Evolutionary conservation across 1,140 invertebrate species (phyloP).

Genomic region (Yoshiicerus persimilis): DNA sequence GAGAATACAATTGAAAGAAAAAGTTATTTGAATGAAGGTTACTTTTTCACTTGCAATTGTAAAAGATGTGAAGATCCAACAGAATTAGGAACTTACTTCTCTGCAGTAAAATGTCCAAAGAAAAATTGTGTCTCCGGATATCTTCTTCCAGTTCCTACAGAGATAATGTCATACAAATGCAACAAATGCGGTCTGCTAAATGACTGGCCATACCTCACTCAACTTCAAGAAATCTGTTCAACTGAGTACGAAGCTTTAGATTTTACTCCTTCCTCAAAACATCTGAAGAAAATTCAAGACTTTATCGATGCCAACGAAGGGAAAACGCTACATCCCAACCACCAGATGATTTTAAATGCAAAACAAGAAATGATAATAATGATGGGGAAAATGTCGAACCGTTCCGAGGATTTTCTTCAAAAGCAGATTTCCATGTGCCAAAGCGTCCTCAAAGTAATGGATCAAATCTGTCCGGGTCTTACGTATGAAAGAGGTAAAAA

Average conservation of each 20-base stretch:
- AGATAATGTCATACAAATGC: constrained; percentile 4
- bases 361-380: background rate
- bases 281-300: background rate
- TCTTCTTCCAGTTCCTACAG: constrained; percentile 59
- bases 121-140: constrained; percentile 60
- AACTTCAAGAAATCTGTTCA: background rate
- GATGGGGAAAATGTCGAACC: constrained; percentile 2
- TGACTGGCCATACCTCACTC: constrained; percentile 10
- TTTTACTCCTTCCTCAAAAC: background rate
- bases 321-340: background rate
- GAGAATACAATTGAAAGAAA: constrained; percentile 73
- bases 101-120: constrained; percentile 63
- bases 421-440: background rate
- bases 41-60: constrained; percentile 72
- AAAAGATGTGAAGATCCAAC: constrained; percentile 65
- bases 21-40: constrained; percentile 65
- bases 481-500: constrained; percentile 1
- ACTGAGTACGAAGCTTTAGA: background rate
- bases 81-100: constrained; percentile 68
- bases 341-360: constrained; percentile 8
- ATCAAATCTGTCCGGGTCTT: background rate
- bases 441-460: background rate
- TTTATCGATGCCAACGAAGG: background rate
- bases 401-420: background rate
- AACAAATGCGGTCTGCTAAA: constrained; percentile 1